phyloP scores from a whole-genome alignment of 2,797 vertebrate genomes.

The Threskiornis aethiopicus region DNA sequence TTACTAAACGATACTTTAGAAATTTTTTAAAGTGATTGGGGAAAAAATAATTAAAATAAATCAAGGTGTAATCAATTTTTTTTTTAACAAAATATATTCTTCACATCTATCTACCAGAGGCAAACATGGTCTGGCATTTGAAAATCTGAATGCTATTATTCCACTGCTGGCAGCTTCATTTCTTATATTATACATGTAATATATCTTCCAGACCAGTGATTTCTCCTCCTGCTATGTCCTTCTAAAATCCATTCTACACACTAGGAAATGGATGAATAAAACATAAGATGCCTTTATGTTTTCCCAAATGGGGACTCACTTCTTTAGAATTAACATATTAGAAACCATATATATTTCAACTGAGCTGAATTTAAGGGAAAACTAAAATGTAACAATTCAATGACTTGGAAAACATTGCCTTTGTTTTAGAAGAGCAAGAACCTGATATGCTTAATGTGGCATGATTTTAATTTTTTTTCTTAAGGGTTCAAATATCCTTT shows the following conservation, averaged over 20 bases:
- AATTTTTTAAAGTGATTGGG: background rate
- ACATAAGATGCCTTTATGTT: background rate
- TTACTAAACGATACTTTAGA: background rate
- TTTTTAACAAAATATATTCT: background rate
- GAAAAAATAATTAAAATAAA: background rate
- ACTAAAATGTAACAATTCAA: background rate
- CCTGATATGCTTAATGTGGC: background rate
- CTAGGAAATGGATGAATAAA: background rate
- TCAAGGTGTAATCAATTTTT: background rate
- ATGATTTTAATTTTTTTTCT: background rate
- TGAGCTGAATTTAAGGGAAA: background rate
- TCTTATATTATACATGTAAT: background rate
- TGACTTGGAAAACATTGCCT: background rate
- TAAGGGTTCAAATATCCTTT: background rate
- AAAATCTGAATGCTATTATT: background rate
- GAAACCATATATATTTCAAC: background rate
- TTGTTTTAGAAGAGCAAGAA: background rate
- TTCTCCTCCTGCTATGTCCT: background rate
- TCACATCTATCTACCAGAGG: background rate
- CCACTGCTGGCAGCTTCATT: background rate
- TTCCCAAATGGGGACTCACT: background rate
- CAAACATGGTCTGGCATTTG: background rate
- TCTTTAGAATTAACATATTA: background rate
- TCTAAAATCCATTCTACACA: background rate
- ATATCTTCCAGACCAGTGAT: background rate